These are phyloP conservation scores for Paramormyrops hopkinsi DNA, from an alignment of 2,797 vertebrate genomes.

Conservation along the genomic window DNA sequence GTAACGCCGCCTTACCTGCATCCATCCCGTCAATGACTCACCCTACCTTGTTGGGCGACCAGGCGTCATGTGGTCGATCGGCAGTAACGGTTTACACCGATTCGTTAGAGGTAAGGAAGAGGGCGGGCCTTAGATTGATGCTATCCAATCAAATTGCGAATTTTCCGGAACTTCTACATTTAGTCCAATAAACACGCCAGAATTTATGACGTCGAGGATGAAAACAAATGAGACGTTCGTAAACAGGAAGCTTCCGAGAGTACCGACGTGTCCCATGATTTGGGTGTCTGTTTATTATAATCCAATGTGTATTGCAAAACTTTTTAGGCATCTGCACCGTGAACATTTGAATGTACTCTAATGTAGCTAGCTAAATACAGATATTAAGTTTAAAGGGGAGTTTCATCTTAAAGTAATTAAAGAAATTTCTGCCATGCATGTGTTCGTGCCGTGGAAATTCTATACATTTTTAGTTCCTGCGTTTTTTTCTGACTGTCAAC, in stretches of 20 bases:
- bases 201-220: not conserved
- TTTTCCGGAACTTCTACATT: conserved; percentile 3
- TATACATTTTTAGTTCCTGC: not conserved
- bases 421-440: not conserved
- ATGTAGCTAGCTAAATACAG: not conserved
- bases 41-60: conserved; percentile 64
- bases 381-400: not conserved
- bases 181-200: conserved; percentile 20
- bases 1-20: conserved; percentile 58
- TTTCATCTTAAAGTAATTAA: not conserved
- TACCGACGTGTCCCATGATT: conserved; percentile 29
- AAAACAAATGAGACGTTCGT: conserved; percentile 15
- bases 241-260: conserved; percentile 26
- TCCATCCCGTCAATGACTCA: conserved; percentile 71
- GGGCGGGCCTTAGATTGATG: conserved; percentile 26
- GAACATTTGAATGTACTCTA: not conserved
- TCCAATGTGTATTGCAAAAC: conserved; percentile 14
- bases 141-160: conserved; percentile 40
- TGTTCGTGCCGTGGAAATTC: not conserved
- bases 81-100: conserved; percentile 13
- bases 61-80: conserved; percentile 47
- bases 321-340: not conserved
- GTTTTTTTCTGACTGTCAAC: not conserved
- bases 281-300: conserved; percentile 3
- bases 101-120: conserved; percentile 26